Evolutionary conservation across 2,113 vertebrate genomes (phyloP), one percentile per base, ranked within the genome.

Genomic region (Dasyprocta punctata): DNA sequence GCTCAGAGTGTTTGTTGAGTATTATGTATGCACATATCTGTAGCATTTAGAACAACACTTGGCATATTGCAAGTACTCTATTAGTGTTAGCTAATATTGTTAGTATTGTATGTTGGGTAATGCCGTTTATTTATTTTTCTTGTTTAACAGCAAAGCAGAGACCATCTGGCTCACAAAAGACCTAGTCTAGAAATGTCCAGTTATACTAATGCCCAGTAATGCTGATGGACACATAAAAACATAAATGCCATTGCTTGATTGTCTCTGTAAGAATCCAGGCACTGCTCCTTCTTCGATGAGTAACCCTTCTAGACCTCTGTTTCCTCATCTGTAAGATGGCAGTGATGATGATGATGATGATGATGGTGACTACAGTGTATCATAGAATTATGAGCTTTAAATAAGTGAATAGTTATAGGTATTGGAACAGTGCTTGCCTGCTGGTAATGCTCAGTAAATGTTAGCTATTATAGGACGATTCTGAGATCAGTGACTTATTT

Each of bases 41-140:
- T 67, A 90, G 61, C 26, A 71, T 33, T 90, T 56, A 95, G 60
- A 95, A 90, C 19, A 80, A 90, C 6, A 54, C 36, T 47, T 52
- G 58, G 80, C 52, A 47, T n/a, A 9, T 80, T 47, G 44, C 44
- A 90, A 58, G 22, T 73, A 85, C 30, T 78, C 49, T 41, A 0
- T 56, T 84, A 65, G 49, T 75, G 12, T 94, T 87, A 85, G 63
- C 54, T 54, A 71, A 16, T 84, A 17, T 56, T 89, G 13, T 28
- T 82, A 8, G 26, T 83, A 20, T 56, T 78, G 36, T 86, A n/a
- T 91, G 82, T 90, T 80, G 49, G 17, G 19, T 88, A 38, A 30
- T 38, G 22, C 88, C 56, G 67, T 67, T 78, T 83, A 28, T 88
- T 58, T 86, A 52, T 80, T 87, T 88, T 95, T 54, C 60, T 96